phyloP scores from a whole-genome alignment of 2,113 vertebrate species.

The Oreochromis niloticus region DNA sequence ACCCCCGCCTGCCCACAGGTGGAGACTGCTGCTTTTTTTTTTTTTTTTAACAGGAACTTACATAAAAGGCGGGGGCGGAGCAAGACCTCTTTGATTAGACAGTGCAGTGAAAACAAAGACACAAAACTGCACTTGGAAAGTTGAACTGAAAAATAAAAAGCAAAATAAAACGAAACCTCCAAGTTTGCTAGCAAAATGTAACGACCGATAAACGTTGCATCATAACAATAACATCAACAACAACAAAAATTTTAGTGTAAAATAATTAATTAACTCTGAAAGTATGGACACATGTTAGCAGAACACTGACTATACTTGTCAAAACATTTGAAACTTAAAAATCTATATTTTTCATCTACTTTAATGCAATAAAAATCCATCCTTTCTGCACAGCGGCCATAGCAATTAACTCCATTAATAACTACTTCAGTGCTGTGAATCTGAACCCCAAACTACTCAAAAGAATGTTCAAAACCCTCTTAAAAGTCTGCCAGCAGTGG shows the following conservation, averaged over 20 bases:
- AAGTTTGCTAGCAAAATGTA: background rate
- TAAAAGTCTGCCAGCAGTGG: background rate
- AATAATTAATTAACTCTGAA: background rate
- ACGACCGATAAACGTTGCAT: background rate
- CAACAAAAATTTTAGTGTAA: background rate
- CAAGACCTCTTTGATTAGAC: background rate
- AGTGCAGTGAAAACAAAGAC: background rate
- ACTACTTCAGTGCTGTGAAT: background rate
- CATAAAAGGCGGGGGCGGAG: slow-evolving; percentile 13
- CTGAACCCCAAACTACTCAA: background rate
- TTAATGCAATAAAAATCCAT: background rate
- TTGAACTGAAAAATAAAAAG: background rate
- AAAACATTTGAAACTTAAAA: background rate
- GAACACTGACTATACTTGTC: background rate
- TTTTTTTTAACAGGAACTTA: background rate
- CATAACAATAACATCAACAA: background rate
- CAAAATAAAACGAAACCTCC: rapidly evolving
- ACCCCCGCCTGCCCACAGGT: background rate
- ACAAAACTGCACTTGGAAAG: background rate
- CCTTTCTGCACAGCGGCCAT: background rate
- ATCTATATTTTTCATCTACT: rapidly evolving
- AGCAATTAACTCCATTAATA: background rate
- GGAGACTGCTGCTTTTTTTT: background rate
- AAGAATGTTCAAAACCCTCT: background rate
- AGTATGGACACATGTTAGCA: background rate